Base-by-base conservation (phyloP, 1,140 invertebrate genomes). In the Bombus sylvicola region DNA sequence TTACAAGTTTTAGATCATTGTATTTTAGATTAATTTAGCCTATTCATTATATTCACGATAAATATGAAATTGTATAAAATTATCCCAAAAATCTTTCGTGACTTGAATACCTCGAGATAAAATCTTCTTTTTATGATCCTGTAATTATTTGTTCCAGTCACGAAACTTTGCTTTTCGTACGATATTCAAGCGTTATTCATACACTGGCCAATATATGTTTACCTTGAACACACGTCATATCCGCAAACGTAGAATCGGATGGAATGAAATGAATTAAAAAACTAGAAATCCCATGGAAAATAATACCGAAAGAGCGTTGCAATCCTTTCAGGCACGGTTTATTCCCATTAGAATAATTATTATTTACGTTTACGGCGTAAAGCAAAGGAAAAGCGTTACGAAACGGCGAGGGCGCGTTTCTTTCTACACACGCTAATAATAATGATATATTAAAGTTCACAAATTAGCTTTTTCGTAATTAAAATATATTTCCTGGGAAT, bases 401-500 rank as follows among this genome's bases (percentile, higher is more conserved):
- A n/a, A 59, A 25, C 59, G 22, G 28, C 18, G 31, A 68, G 18
- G 15, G 15, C 15, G 15, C 66, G 28, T n/a, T 62, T 62, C 59
- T 62, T 62, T 13, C 10, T 10, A n/a, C 28, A 22, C 9, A 18
- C 37, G 68, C 37, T 34, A 34, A 69, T 10, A 22, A 25, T n/a
- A 22, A 34, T 53, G 47, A 64, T 76, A 69, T 34, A 78, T 69
- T 28, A 62, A 73, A 13, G 22, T 72, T 69, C 18, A 22, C 47
- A 66, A 74, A 81, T 81, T 73, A 81, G 69, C 57, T 53, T 8
- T 74, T 43, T 68, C n/a, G 8, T 81, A 81, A 81, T 85, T 75
- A 81, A 85, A 85, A 81, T 68, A 81, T 81, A 47, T 74, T 69
- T 81, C 28, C 25, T 25, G 22, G 25, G 37, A 22, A 84, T 84